These are phyloP conservation scores for Laticauda laticaudata DNA, from an alignment of 2,113 vertebrate species.

Conservation along the genomic window DNA sequence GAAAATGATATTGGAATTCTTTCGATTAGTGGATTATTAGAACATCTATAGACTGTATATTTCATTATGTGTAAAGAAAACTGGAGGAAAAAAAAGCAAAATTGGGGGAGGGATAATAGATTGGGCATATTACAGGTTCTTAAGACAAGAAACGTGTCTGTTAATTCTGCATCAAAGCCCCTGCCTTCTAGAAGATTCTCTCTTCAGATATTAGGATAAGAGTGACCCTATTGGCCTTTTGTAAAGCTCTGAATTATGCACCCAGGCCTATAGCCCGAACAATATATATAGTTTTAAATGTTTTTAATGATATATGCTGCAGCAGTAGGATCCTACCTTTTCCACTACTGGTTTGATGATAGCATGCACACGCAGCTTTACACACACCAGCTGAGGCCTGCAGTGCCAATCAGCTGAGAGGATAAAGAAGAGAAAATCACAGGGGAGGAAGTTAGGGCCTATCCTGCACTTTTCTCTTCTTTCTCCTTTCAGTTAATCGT, in stretches of 20 bases:
- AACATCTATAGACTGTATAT: not conserved
- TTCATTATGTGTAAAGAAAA: not conserved
- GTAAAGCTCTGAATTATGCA: not conserved
- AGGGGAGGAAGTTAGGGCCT: too few species aligned
- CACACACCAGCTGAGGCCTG: too few species aligned
- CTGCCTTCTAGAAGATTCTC: not conserved
- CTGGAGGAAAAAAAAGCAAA: not conserved
- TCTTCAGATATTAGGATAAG: not conserved
- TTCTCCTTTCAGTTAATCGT: too few species aligned
- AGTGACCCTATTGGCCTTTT: not conserved
- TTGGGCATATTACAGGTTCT: too few species aligned
- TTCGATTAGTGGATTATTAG: not conserved
- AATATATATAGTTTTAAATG: too few species aligned
- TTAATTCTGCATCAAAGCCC: not conserved
- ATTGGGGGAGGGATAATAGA: not conserved
- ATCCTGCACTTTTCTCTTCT: too few species aligned
- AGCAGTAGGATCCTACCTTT: too few species aligned
- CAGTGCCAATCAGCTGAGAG: too few species aligned
- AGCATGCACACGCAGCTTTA: too few species aligned
- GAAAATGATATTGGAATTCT: not conserved
- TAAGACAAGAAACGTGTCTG: not conserved
- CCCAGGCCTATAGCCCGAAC: not conserved
- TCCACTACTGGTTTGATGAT: too few species aligned
- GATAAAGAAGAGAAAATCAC: too few species aligned
- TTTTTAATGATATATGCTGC: too few species aligned